These are phyloP conservation scores for Cliona cf. orientalis DNA, from an alignment of 37 sponge, comb jelly and placozoan species.

Conservation along the genomic window DNA sequence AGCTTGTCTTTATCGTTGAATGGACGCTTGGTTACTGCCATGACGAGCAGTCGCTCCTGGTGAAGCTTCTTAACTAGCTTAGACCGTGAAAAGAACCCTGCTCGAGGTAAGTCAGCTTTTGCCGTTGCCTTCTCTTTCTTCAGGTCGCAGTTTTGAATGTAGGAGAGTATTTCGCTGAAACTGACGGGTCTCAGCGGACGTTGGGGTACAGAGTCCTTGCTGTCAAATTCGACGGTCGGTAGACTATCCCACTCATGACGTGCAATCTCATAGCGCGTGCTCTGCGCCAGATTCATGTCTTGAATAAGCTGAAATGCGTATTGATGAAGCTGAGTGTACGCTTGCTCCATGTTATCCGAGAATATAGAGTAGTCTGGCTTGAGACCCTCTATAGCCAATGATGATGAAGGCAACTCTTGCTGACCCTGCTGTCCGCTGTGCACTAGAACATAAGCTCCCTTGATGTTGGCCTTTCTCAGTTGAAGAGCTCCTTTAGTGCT, in stretches of 20 bases:
- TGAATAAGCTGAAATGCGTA: constrained; percentile 24
- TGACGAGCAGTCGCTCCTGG: constrained; percentile 68
- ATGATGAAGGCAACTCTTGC: too few relatives aligned
- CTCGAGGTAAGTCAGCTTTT: constrained; percentile 31
- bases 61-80: constrained; percentile 61
- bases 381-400: too few relatives aligned
- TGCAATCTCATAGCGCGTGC: constrained; percentile 10
- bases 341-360: constrained; percentile 29
- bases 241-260: constrained; percentile 60
- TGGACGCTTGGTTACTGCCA: constrained; percentile 58
- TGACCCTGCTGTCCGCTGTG: background rate
- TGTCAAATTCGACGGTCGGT: constrained; percentile 48
- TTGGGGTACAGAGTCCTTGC: background rate
- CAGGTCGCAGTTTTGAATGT: constrained; percentile 60
- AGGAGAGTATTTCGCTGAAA: constrained; percentile 61
- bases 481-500: constrained; percentile 61
- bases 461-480: constrained; percentile 41
- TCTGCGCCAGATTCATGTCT: background rate
- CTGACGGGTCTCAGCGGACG: constrained; percentile 12
- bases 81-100: constrained; percentile 27
- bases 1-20: constrained; percentile 66
- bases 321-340: constrained; percentile 22
- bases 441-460: constrained; percentile 38
- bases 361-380: constrained; percentile 33
- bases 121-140: constrained; percentile 24